phyloP scores from a whole-genome alignment of 2,113 vertebrate genomes.

The Crocuta crocuta region DNA sequence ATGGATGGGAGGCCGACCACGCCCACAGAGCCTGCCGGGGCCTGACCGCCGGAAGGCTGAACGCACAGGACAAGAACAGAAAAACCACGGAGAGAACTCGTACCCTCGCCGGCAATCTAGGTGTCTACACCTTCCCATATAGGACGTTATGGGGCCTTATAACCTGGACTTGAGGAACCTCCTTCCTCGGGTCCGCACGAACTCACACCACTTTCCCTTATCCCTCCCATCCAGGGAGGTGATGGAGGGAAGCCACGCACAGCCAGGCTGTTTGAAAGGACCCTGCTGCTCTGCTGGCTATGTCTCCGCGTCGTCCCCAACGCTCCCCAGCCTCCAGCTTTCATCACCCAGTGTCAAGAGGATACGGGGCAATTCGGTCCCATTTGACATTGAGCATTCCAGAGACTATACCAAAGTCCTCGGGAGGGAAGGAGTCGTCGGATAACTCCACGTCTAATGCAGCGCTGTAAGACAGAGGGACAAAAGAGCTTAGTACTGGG shows the following conservation, averaged over 20 bases:
- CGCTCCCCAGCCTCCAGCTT: neutral
- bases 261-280: neutral
- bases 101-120: neutral
- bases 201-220: neutral
- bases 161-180: neutral
- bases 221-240: neutral
- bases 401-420: constrained; percentile 97
- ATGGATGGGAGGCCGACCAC: neutral
- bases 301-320: accelerated
- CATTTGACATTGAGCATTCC: constrained; percentile 98
- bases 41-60: neutral
- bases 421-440: constrained; percentile 97
- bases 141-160: neutral
- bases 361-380: constrained; percentile 99
- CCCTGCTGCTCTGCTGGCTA: neutral
- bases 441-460: constrained; percentile 97
- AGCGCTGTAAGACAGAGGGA: constrained; percentile 86
- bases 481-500: neutral
- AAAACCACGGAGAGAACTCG: neutral
- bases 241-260: neutral
- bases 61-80: neutral
- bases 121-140: neutral
- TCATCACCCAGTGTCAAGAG: constrained; percentile 72
- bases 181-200: neutral
- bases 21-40: neutral